Evolutionary conservation across 2,113 vertebrate genomes (phyloP), one percentile per base, ranked within the genome.

Genomic region (Rhinichthys klamathensis): DNA sequence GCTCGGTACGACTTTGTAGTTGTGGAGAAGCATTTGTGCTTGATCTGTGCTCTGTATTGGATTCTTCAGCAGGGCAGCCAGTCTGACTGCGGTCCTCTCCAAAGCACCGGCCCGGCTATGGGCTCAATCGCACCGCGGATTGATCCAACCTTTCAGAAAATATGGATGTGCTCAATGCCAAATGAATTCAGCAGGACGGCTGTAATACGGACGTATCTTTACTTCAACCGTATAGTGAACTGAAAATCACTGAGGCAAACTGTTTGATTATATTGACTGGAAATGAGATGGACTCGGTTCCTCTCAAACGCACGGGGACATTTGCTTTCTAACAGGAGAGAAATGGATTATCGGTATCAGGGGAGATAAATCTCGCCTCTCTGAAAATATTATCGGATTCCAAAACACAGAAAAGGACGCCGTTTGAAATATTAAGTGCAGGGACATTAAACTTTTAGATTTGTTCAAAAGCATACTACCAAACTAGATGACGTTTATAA

Each of bases 1-100:
- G 92, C 83, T 89, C 41, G n/a, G 80, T 84, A 89, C 85, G 89
- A 87, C 91, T 90, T 92, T 90, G 90, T 87, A 92, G 89, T 88
- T 80, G 84, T 83, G 86, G 75, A 90, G 87, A 63, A 67, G 84
- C 58, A 63, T 84, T 86, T 84, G 72, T 83, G 81, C 87, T 90
- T 87, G 82, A 90, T 90, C 90, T 80, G 83, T 86, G 80, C 78
- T 75, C 23, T 83, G 79, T 85, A 90, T 89, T 85, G 85, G 80
- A 92, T 86, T 89, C 83, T 90, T 87, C 84, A 74, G 83, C 65
- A 7, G 44, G 78, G 56, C 51, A 80, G 84, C 76, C 76, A 79
- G 76, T n/a, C 79, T 81, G 65, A 82, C 80, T 56, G 65, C 46
- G 21, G 44, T 82, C 49, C 76, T 58, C 76, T 76, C 70, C 61